Conservation (phyloP, 1,140 invertebrate species). For the Brachionus koreanus region DNA sequence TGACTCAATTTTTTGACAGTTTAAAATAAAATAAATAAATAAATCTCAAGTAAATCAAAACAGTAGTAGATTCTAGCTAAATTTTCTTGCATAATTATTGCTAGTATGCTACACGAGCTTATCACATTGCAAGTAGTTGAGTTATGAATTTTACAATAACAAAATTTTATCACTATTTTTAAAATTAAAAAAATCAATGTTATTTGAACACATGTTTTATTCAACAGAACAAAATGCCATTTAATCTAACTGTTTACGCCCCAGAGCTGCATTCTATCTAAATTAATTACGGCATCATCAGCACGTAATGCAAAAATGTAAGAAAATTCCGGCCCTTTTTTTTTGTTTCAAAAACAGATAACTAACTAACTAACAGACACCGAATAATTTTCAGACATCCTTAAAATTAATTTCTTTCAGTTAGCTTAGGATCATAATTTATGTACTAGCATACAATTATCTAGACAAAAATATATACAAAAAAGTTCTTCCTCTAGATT, state of each 20-base stretch:
- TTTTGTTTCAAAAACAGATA: background rate
- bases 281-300: background rate
- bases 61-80: background rate
- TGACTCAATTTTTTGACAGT: background rate
- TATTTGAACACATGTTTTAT: background rate
- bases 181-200: background rate
- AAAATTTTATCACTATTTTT: background rate
- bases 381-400: background rate
- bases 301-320: background rate
- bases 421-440: background rate
- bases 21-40: background rate
- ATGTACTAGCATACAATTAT: conserved; percentile 8
- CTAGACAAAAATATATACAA: background rate
- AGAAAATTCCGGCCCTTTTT: background rate
- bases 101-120: background rate
- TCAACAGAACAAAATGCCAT: background rate
- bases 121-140: background rate
- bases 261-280: background rate
- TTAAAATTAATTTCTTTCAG: background rate
- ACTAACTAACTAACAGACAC: background rate
- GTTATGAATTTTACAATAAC: background rate
- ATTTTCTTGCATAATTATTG: background rate
- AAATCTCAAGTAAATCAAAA: background rate
- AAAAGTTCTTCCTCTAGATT: background rate
- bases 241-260: background rate